phyloP scores from a whole-genome alignment of 2,797 vertebrate genomes.

The Esox lucius region DNA sequence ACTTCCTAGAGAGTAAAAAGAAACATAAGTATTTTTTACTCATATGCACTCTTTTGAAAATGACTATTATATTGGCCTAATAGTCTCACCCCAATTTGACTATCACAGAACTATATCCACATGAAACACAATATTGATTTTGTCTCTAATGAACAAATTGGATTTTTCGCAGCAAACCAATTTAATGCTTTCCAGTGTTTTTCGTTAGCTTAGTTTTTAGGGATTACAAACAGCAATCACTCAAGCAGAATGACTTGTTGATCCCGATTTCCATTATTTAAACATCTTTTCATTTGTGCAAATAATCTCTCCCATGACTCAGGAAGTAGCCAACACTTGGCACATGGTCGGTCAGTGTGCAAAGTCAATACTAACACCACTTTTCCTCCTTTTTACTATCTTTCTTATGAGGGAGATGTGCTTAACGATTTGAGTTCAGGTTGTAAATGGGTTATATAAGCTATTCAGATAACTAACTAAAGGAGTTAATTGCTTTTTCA shows the following conservation, averaged over 20 bases:
- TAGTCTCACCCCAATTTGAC: slow-evolving; percentile 10
- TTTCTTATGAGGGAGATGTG: neutral
- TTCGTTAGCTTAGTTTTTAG: slow-evolving; percentile 35
- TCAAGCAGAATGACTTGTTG: slow-evolving; percentile 30
- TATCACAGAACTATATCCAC: slow-evolving; percentile 48
- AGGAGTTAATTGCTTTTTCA: neutral
- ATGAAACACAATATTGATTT: slow-evolving; percentile 64
- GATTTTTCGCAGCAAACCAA: slow-evolving; percentile 52
- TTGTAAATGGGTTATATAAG: neutral
- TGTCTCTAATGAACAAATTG: slow-evolving; percentile 50
- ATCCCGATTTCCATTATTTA: slow-evolving; percentile 46
- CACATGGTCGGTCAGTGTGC: slow-evolving; percentile 6
- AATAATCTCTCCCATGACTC: slow-evolving; percentile 35
- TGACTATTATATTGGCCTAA: slow-evolving; percentile 34
- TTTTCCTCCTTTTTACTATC: neutral
- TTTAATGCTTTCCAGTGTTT: slow-evolving; percentile 45
- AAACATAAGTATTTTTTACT: neutral
- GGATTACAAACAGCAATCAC: slow-evolving; percentile 44
- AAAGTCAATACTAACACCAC: slow-evolving; percentile 30
- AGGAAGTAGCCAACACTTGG: slow-evolving; percentile 37
- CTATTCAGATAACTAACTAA: neutral
- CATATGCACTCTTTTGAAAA: slow-evolving; percentile 6
- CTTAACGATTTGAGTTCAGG: neutral
- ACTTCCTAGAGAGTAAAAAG: neutral
- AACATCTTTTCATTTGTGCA: slow-evolving; percentile 47